Conservation (phyloP, 2,113 vertebrate genomes). For the Strix uralensis region DNA sequence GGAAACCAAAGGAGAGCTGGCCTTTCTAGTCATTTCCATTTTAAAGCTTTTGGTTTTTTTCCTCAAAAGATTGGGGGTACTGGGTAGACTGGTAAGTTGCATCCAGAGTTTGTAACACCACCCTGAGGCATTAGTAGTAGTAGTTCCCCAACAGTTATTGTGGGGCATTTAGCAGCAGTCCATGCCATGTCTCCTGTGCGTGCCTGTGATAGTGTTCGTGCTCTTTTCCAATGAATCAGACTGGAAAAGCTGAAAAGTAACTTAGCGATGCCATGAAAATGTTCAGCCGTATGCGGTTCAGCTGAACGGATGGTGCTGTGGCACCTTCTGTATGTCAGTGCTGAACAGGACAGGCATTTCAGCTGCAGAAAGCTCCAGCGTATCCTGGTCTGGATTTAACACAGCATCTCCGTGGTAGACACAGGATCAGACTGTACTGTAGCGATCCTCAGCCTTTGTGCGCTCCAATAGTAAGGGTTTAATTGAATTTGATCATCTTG, state of each 20-base stretch:
- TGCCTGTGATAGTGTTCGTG: neutral
- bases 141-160: neutral
- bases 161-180: neutral
- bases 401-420: accelerated
- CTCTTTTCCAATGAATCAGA: neutral
- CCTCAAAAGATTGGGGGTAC: neutral
- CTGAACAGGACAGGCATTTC: neutral
- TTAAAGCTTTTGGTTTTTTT: neutral
- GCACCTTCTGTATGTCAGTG: neutral
- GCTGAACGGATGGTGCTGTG: neutral
- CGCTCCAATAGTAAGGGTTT: neutral
- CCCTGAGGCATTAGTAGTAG: neutral
- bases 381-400: neutral
- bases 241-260: neutral
- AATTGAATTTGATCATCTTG: neutral
- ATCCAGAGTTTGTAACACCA: neutral
- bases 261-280: accelerated
- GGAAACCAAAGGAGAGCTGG: neutral
- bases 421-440: neutral
- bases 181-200: accelerated
- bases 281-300: neutral
- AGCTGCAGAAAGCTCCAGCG: neutral
- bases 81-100: neutral
- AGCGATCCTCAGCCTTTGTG: neutral
- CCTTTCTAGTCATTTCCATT: neutral